phyloP scores from a whole-genome alignment of 2,113 vertebrate species.

The Onychorhynchus coronatus region DNA sequence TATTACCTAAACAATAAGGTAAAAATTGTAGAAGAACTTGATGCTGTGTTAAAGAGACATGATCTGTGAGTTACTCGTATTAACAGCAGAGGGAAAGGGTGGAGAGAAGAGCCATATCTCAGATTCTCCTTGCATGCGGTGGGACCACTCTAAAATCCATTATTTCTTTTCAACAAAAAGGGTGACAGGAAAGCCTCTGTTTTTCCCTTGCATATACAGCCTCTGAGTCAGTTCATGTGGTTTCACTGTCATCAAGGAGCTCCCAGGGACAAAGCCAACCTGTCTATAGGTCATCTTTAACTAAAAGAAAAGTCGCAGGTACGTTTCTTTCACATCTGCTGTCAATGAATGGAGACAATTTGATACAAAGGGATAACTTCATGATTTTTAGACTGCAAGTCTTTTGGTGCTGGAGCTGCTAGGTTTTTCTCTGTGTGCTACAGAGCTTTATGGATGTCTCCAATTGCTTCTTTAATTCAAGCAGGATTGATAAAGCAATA shows the following conservation, averaged over 20 bases:
- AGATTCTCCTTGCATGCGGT: not conserved
- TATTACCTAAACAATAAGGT: not conserved
- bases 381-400: not conserved
- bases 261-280: constrained; percentile 80
- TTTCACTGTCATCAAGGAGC: constrained; percentile 90
- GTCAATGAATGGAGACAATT: not conserved
- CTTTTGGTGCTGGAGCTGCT: not conserved
- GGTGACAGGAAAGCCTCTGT: constrained; percentile 6
- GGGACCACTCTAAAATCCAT: not conserved
- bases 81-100: not conserved
- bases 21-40: not conserved
- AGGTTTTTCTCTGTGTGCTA: not conserved
- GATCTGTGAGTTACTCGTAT: not conserved
- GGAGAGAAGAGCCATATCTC: not conserved
- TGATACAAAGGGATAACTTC: not conserved
- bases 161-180: not conserved
- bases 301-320: constrained; percentile 87
- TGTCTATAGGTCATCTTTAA: constrained; percentile 77
- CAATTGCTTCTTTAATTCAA: not conserved
- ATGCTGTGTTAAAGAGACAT: not conserved
- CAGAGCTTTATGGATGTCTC: not conserved
- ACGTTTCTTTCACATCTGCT: constrained; percentile 30
- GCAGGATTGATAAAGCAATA: not conserved
- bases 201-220: constrained; percentile 79
- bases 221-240: constrained; percentile 94